Base-by-base conservation (phyloP, 2,797 vertebrate species). In the Hirundo rustica region DNA sequence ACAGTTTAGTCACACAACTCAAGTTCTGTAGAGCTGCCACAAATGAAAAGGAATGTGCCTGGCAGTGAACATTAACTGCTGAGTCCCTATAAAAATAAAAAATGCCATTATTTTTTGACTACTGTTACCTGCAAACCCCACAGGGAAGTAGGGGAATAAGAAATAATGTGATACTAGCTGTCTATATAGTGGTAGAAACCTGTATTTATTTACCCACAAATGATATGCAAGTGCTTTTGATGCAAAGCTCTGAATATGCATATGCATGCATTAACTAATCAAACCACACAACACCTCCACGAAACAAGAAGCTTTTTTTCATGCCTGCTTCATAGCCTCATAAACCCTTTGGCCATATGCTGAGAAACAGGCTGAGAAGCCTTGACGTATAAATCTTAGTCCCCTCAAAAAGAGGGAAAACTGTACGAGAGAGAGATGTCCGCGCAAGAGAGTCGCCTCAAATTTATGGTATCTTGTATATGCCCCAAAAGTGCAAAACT, bases 81-180 rank as follows among this genome's bases (percentile, higher is more conserved):
- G 53, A 91, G 57, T 77, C 74, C 65, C 57, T 51, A 54, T 61
- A 80, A 95, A 95, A 94, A 93, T 44, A 92, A 76, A 93, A 96
- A 91, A 95, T 85, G 80, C 66, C 74, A 34, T 85, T 79, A 72
- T 76, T 93, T 95, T 95, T 91, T 2, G 0, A 71, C 61, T 81
- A 73, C 53, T 85, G 64, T 77, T 95, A 92, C 84, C 86, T 87
- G 79, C 34, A 95, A 93, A 77, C 85, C 53, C 64, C 86, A 68
- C 30, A 57, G 65, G 47, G 80, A 95, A 86, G 62, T 13, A 84
- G 51, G 4, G 26, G 36, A 82, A 65, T 78, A 16, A 79, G 74
- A 72, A 92, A 91, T 95, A 81, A 92, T 11, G 29, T 76, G 45
- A 87, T 66, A 57, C 67, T 60, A 71, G 67, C 76, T 84, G 64